Evolutionary conservation across 2,797 vertebrate species (phyloP), one percentile per base, ranked within the genome.

Genomic region (Moxostoma hubbsi): DNA sequence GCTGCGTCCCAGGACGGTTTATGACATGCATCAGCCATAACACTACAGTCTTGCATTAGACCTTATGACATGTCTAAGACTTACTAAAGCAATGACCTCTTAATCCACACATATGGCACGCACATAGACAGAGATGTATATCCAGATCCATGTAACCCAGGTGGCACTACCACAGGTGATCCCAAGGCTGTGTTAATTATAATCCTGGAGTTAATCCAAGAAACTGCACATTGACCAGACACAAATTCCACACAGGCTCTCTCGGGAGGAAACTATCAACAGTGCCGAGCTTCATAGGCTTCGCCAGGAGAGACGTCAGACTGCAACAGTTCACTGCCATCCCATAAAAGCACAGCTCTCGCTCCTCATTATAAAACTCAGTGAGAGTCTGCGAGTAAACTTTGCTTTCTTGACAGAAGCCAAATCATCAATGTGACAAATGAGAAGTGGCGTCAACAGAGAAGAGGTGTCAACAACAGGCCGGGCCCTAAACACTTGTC

Each of bases 191-290:
- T 75, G 69, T 85, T 86, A 83, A 88, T 86, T 86, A 83, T 83
- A 83, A 88, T 85, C 80, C 83, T 88, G 85, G 84, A 86, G 72
- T 71, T 79, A 80, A 80, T 85, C 83, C 85, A 86, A 80, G 67
- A 51, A 82, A 61, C 49, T 61, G 68, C 24, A 74, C 68, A 71
- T 72, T 74, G 80, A 80, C 72, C 79, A 81, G 72, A 74, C 74
- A 70, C 77, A 80, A 47, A 71, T 64, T 15, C 49, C 5, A 45
- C 45, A 18, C 13, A 65, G 8, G 8, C 74, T 76, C 77, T 82
- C 73, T 9, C 4, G 13, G 68, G 81, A 84, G 80, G 75, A 75
- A 61, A 47, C 53, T 36, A 73, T 75, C 71, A 77, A 79, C 82
- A 78, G 57, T 51, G 61, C 69, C 9, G 81, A 65, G 61, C 43